A percentile compares a stretch with the other conserved stretches of the same genome.
phyloP scores from a whole-genome alignment of 2,113 vertebrate genomes.

The Corapipo altera region DNA sequence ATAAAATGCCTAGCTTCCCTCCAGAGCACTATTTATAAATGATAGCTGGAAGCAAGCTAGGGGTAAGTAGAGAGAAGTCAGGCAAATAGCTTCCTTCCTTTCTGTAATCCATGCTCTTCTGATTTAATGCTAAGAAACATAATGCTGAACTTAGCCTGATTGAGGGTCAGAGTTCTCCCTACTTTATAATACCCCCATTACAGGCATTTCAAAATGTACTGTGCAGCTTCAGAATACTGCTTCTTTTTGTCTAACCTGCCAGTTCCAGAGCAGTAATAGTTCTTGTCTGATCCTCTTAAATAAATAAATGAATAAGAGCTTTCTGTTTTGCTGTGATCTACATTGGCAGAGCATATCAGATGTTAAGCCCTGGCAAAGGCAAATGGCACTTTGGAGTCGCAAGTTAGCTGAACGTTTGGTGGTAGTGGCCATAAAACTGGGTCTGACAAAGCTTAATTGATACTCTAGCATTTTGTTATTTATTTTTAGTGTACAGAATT shows the following conservation, averaged over 20 bases:
- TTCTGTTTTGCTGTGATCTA: not conserved
- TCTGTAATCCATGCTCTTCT: slow-evolving; percentile 43
- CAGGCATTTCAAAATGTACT: not conserved
- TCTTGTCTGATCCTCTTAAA: not conserved
- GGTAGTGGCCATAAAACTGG: not conserved
- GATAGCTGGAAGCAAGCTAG: slow-evolving; percentile 64
- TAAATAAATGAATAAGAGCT: not conserved
- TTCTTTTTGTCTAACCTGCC: not conserved
- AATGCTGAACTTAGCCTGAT: slow-evolving; percentile 47
- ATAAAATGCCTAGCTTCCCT: slow-evolving; percentile 63
- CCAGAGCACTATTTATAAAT: slow-evolving; percentile 62
- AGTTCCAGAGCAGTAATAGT: not conserved
- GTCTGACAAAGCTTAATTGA: not conserved
- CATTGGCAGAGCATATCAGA: not conserved
- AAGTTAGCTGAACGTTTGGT: not conserved
- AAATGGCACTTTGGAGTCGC: not conserved
- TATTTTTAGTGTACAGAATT: not conserved
- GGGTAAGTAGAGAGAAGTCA: slow-evolving; percentile 58
- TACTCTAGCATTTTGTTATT: not conserved
- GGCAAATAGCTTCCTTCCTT: slow-evolving; percentile 60
- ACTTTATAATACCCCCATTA: not conserved
- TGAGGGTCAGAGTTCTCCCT: slow-evolving; percentile 50
- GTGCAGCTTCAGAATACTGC: not conserved
- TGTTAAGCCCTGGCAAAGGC: not conserved
- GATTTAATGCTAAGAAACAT: slow-evolving; percentile 65